Evolutionary conservation across 2,113 vertebrate species (phyloP).

Genomic region (Forbesichthys agassizii): DNA sequence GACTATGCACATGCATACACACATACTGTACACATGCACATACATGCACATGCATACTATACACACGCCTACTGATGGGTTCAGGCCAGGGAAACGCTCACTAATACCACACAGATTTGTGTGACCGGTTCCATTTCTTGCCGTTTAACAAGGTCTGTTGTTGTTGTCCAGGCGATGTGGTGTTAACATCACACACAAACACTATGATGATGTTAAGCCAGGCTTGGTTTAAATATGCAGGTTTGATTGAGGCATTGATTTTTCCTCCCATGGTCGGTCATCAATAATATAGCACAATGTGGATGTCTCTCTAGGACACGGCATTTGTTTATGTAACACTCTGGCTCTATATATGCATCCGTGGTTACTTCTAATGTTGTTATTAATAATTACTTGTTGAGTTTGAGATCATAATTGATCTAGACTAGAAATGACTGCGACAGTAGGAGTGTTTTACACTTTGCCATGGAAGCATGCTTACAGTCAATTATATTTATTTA

Average conservation of each 20-base stretch:
- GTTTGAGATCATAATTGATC: not conserved
- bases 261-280: not conserved
- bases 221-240: not conserved
- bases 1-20: not conserved
- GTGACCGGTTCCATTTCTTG: constrained; percentile 37
- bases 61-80: constrained; percentile 47
- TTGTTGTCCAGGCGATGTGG: constrained; percentile 1
- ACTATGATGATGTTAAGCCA: constrained; percentile 10
- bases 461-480: no score
- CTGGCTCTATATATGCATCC: no score
- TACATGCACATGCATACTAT: no score
- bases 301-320: not conserved
- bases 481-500: no score
- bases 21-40: no score
- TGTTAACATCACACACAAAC: not conserved
- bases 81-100: constrained; percentile 31
- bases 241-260: not conserved
- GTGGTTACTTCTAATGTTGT: no score
- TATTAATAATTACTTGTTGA: no score
- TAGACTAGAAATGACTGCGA: no score
- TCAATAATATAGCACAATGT: not conserved
- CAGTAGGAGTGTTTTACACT: no score
- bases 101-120: constrained; percentile 31
- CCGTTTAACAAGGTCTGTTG: constrained; percentile 8
- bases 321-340: no score